phyloP scores from a whole-genome alignment of 2,888 invertebrate species.

The Steromphala cineraria region DNA sequence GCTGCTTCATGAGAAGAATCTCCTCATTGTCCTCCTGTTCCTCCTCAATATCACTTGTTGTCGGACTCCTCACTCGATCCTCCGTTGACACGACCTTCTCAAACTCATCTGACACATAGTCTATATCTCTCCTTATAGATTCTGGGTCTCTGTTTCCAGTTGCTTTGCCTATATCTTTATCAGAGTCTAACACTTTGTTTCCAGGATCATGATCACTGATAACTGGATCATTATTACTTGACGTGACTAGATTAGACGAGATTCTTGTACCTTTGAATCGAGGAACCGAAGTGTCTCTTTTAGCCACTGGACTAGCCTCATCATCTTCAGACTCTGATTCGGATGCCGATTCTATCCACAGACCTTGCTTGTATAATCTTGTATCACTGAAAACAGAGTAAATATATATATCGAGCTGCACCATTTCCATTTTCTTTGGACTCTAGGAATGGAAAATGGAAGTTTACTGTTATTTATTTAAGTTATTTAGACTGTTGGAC shows the following conservation, averaged over 20 bases:
- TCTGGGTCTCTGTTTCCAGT: background rate
- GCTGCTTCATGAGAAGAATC: constrained; percentile 52
- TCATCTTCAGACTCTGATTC: constrained; percentile 27
- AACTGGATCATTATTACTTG: too few relatives aligned
- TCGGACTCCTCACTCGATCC: background rate
- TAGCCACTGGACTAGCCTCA: background rate
- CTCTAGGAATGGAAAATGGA: too few relatives aligned
- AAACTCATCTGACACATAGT: background rate
- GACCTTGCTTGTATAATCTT: constrained; percentile 37
- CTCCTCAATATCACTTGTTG: background rate
- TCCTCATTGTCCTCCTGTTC: constrained; percentile 33
- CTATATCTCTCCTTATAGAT: background rate
- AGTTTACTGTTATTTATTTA: too few relatives aligned
- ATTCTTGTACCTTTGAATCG: too few relatives aligned
- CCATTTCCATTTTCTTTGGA: too few relatives aligned
- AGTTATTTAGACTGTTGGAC: too few relatives aligned
- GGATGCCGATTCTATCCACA: constrained; percentile 19
- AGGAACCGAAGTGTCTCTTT: background rate
- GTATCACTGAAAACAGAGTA: constrained; percentile 31
- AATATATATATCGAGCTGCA: too few relatives aligned
- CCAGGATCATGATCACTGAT: too few relatives aligned
- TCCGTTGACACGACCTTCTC: background rate
- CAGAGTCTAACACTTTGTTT: background rate
- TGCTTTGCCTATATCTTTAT: background rate
- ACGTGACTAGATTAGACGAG: too few relatives aligned